A percentile compares a stretch with the other conserved stretches of the same genome.
These are phyloP conservation scores for Prunella fulvescens DNA, from an alignment of 2,113 vertebrate species.

Conservation along the genomic window DNA sequence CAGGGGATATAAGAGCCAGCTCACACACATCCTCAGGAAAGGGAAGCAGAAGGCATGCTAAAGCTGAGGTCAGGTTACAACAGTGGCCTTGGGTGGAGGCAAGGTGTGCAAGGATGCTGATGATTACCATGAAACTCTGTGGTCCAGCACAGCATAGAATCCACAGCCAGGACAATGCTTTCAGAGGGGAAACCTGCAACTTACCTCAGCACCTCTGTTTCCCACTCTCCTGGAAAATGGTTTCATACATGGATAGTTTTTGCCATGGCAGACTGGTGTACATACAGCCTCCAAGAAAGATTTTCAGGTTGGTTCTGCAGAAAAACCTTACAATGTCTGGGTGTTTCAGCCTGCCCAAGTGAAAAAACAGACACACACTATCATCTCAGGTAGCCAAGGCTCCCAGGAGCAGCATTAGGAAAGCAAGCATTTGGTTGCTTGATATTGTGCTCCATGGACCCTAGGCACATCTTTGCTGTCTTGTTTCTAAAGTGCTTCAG, in stretches of 20 bases:
- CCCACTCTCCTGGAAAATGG: neutral
- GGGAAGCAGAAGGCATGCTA: neutral
- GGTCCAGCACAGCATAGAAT: neutral
- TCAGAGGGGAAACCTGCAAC: neutral
- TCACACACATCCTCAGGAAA: neutral
- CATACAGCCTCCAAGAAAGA: neutral
- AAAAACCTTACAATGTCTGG: neutral
- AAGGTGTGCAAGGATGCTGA: neutral
- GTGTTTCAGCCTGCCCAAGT: neutral
- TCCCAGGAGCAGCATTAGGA: neutral
- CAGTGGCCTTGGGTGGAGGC: neutral
- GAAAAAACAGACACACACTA: neutral
- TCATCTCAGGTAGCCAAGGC: neutral
- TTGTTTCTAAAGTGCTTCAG: neutral
- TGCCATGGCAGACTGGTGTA: neutral
- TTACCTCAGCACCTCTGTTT: neutral
- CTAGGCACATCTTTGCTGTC: neutral
- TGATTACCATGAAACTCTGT: neutral
- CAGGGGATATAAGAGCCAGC: neutral
- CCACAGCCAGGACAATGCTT: neutral
- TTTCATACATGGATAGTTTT: neutral
- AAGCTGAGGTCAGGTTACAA: neutral
- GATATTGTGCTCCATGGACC: neutral
- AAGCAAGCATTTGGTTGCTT: neutral
- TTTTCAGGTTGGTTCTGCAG: neutral